These are phyloP conservation scores for Ichneumoninae sp. DNA, from an alignment of 2,888 invertebrate species.

Conservation along the genomic window DNA sequence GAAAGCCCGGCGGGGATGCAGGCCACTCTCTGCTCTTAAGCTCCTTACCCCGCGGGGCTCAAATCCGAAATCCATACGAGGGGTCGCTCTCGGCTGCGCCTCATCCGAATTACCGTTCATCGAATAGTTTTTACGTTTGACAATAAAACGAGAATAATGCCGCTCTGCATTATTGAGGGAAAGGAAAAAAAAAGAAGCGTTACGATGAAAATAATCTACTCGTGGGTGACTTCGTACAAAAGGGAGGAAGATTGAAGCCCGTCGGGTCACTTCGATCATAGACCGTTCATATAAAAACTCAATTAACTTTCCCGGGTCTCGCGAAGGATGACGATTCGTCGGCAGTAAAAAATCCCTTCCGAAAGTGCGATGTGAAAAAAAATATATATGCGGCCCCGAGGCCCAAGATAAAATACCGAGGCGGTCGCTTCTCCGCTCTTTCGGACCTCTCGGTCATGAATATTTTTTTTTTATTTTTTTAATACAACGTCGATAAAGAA, in stretches of 20 bases:
- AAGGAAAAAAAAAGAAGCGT: background rate
- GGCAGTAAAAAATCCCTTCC: slow-evolving; percentile 29
- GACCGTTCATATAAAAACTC: slow-evolving; percentile 44
- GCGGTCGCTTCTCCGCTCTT: background rate
- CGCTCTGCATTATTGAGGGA: background rate
- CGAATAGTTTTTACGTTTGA: slow-evolving; percentile 54
- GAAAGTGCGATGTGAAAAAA: background rate
- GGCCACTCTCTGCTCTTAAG: slow-evolving; percentile 10
- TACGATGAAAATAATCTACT: background rate
- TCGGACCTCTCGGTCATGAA: background rate
- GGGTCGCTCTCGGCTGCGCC: slow-evolving; percentile 26
- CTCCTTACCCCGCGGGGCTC: slow-evolving; percentile 53
- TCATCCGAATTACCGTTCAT: slow-evolving; percentile 48
- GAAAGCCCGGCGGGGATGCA: slow-evolving; percentile 48
- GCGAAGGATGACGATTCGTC: slow-evolving; percentile 16
- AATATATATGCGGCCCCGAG: background rate
- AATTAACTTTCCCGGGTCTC: slow-evolving; percentile 44
- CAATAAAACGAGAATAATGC: slow-evolving; percentile 54
- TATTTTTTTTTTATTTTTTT: background rate
- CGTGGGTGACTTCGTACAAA: slow-evolving; percentile 1
- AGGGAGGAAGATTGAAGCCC: slow-evolving; percentile 23
- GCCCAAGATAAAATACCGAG: background rate
- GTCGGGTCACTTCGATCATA: slow-evolving; percentile 25
- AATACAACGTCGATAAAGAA: slow-evolving; percentile 43
- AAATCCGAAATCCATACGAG: slow-evolving; percentile 29